phyloP scores from a whole-genome alignment of 2,888 invertebrate genomes.

The Yponomeuta evonymella region DNA sequence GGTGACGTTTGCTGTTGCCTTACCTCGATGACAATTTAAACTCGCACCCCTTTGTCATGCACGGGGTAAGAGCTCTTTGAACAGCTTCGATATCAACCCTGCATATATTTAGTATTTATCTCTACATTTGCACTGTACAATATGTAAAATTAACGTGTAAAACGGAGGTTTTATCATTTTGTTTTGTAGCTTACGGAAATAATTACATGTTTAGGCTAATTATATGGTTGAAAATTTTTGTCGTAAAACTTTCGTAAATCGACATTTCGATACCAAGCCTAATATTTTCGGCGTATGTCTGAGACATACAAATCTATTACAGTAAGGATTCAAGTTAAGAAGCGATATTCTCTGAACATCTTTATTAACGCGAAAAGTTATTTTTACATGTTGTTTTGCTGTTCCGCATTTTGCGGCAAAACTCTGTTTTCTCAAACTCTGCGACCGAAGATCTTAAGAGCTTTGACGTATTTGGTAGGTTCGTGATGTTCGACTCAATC shows the following conservation, averaged over 20 bases:
- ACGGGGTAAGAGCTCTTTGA: conserved; percentile 19
- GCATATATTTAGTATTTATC: background rate
- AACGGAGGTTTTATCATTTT: no score
- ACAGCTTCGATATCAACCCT: conserved; percentile 2
- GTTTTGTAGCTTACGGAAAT: no score
- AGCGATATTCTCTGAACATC: background rate
- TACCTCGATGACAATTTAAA: conserved; percentile 36
- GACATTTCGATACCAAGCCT: background rate
- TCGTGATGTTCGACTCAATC: conserved; percentile 11
- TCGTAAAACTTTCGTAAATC: no score
- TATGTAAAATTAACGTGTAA: no score
- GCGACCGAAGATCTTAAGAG: conserved; percentile 7
- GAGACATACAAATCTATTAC: background rate
- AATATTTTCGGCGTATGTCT: background rate
- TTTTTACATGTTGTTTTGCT: conserved; percentile 45
- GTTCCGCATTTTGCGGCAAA: conserved; percentile 38
- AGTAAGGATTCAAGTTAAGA: background rate
- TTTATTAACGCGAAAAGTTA: conserved; percentile 25
- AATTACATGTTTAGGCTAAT: no score
- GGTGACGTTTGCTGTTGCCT: conserved; percentile 20
- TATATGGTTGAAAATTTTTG: no score
- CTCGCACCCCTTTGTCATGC: conserved; percentile 30
- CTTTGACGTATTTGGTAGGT: conserved; percentile 14
- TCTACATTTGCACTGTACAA: no score
- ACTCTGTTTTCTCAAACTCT: conserved; percentile 18